A percentile compares a stretch with the other conserved stretches of the same genome.
Conservation (phyloP, 2,888 invertebrate genomes). For the Coelinius sp. region DNA sequence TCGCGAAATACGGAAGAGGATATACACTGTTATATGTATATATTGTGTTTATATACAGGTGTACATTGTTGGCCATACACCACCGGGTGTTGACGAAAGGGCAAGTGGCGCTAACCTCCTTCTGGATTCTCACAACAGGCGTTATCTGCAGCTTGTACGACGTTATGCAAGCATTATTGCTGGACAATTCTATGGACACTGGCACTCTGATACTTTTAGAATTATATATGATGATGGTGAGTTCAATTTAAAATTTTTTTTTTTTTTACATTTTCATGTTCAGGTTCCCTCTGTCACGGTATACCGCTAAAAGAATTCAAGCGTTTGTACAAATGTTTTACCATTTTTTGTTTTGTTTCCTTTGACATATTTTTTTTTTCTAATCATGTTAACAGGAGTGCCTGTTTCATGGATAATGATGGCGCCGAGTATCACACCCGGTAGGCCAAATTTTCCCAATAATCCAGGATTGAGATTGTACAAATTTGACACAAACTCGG, state of each 20-base stretch:
- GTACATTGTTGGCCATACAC: conserved; percentile 91
- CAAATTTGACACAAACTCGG: conserved; percentile 89
- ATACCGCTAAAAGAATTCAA: not conserved
- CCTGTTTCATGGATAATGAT: conserved; percentile 91
- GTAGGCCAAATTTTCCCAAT: conserved; percentile 83
- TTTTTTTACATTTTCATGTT: not conserved
- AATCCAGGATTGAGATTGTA: conserved; percentile 92
- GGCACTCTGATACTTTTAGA: conserved; percentile 92
- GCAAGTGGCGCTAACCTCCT: conserved; percentile 79
- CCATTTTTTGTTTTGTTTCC: conserved; percentile 23
- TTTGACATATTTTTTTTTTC: conserved; percentile 43
- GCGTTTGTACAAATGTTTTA: conserved; percentile 20
- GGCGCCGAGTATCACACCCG: conserved; percentile 91
- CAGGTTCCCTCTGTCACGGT: not conserved
- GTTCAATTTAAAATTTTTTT: conserved; percentile 71
- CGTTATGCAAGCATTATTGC: conserved; percentile 86
- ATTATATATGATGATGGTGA: conserved; percentile 84
- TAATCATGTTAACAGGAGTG: conserved; percentile 75
- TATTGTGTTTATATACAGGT: conserved; percentile 75
- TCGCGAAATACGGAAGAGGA: conserved; percentile 3
- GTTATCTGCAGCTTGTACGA: conserved; percentile 82
- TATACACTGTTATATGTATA: not conserved
- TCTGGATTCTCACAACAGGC: conserved; percentile 82
- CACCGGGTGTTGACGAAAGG: conserved; percentile 89
- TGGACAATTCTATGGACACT: conserved; percentile 93